Conservation (phyloP, 2,797 vertebrate species). For the Gobio occitaniae region DNA sequence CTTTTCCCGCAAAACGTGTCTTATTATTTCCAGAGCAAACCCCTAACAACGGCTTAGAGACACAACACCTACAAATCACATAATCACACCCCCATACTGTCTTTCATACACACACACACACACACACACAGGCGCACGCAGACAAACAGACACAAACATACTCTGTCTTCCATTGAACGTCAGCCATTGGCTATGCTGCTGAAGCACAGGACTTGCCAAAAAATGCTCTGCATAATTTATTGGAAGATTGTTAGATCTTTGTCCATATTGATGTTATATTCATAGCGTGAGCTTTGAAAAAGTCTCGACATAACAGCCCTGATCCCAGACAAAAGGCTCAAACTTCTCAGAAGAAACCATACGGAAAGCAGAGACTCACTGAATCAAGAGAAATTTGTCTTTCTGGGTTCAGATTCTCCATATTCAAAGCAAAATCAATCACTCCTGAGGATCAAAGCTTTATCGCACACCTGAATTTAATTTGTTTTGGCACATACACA, state of each 20-base stretch:
- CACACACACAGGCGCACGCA: background rate
- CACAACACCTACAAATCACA: slow-evolving; percentile 26
- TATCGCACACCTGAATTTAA: slow-evolving; percentile 43
- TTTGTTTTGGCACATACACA: slow-evolving; percentile 46
- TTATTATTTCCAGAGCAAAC: slow-evolving; percentile 21
- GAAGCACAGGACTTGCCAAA: slow-evolving; percentile 40
- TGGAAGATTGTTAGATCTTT: slow-evolving; percentile 46
- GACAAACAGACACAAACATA: background rate
- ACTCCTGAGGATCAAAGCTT: slow-evolving; percentile 41
- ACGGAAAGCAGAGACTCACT: background rate
- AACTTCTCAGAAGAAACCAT: slow-evolving; percentile 13
- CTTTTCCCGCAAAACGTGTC: slow-evolving; percentile 20
- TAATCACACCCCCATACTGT: slow-evolving; percentile 11
- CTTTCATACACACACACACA: background rate
- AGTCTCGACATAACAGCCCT: slow-evolving; percentile 33
- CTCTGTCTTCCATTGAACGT: slow-evolving; percentile 8
- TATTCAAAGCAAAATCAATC: slow-evolving; percentile 45
- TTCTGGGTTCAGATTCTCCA: slow-evolving; percentile 10
- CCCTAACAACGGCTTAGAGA: slow-evolving; percentile 27
- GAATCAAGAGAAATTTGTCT: slow-evolving; percentile 30
- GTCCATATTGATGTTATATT: slow-evolving; percentile 47
- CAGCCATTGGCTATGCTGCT: slow-evolving; percentile 33
- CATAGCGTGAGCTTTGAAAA: slow-evolving; percentile 27
- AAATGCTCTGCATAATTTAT: slow-evolving; percentile 44
- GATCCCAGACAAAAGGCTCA: slow-evolving; percentile 31